Evolutionary conservation across 2,797 vertebrate species (phyloP), one percentile per base, ranked within the genome.

Genomic region (Phataginus tricuspis): DNA sequence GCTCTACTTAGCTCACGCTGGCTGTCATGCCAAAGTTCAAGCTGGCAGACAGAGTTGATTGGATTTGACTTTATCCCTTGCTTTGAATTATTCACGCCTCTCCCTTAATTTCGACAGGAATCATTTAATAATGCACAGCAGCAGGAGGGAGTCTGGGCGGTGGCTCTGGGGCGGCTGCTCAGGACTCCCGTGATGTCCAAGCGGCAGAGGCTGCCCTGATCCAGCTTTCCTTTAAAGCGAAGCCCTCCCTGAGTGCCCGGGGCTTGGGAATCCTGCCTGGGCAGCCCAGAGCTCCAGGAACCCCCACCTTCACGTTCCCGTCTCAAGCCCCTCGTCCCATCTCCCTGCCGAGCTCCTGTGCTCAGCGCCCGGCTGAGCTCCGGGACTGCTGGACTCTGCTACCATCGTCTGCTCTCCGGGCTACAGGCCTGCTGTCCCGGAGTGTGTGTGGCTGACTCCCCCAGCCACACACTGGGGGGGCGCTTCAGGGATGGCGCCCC

Each of bases 11-110:
- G 79, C 93, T 97, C 37, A 72, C 96, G 93, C 97, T 39, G 94
- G 92, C 96, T 90, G 84, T 96, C 96, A 88, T 95, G 98, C 98
- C 98, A 98, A 97, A 98, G 98, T 98, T 98, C 98, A 98, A 94
- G 96, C 96, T 84, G 75, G 98, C 42, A 95, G 90, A 0, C 95
- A 91, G 98, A 92, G 89, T 94, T 98, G 98, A 98, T 98, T 98
- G 98, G 98, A 98, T 98, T 98, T 98, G 97, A 97, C 34, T 97
- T 97, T 96, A 98, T 98, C 98, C 95, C 91, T 97, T 95, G 0
- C 90, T 90, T 98, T 99, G 98, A 98, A 98, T 99, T 98, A 99
- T 98, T 99, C 98, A 98, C 98, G 94, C 96, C 91, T 97, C 97
- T 96, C 90, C 97, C 96, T 91, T 97, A 96, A 98, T 98, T 98